Evolutionary conservation across 2,797 vertebrate species (phyloP).

Genomic region (Cyclura pinguis): DNA sequence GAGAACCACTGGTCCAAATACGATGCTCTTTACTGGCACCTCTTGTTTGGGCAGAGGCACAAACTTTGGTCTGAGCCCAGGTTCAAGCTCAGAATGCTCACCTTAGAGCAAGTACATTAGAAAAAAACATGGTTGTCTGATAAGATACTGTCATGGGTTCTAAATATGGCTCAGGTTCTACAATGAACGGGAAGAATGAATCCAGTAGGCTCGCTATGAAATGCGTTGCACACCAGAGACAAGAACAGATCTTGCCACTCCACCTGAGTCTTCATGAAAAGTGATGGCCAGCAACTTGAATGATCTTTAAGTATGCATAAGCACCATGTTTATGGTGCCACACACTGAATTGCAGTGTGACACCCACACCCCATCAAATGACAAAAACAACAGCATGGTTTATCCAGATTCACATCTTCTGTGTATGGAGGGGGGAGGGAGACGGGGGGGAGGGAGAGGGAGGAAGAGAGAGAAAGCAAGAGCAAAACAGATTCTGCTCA

Average conservation of each 20-base stretch:
- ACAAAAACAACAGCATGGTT: conserved; percentile 53
- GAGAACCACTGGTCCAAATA: neutral
- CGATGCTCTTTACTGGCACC: neutral
- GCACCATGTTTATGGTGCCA: no score
- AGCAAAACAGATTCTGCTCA: conserved; percentile 65
- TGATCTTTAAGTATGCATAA: no score
- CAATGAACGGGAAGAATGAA: neutral
- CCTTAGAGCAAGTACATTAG: neutral
- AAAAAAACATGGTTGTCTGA: neutral
- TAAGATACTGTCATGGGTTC: neutral
- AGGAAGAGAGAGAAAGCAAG: conserved; percentile 62
- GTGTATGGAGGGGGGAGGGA: conserved; percentile 16
- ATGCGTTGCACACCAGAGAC: neutral
- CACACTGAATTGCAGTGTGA: no score
- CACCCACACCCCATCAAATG: conserved; percentile 13
- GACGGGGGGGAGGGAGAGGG: conserved; percentile 59
- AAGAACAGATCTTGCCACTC: neutral
- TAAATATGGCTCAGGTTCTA: neutral
- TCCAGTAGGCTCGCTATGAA: neutral
- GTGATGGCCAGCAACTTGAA: no score
- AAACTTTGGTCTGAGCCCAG: neutral
- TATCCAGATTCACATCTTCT: conserved; percentile 46
- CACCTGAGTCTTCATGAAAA: neutral
- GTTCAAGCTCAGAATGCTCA: neutral
- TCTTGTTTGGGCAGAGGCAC: neutral